Evolutionary conservation across 2,797 vertebrate species (phyloP), one percentile per base, ranked within the genome.

Genomic region (Spea hammondii): DNA sequence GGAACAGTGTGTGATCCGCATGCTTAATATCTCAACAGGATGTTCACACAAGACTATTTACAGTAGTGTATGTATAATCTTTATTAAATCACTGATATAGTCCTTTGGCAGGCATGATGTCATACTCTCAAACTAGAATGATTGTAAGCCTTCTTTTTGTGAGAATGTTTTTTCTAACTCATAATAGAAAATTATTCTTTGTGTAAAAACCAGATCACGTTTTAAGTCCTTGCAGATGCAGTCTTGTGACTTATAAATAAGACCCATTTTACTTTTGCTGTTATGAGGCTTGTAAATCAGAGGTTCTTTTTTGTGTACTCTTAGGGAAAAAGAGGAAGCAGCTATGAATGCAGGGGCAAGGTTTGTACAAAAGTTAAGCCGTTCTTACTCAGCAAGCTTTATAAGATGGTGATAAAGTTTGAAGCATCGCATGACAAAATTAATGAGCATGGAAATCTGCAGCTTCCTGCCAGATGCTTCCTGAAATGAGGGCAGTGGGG

Each of bases 381-480:
- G 70, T 73, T 73, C 70, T 73, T 82, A 70, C 70, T 78, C 65
- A 70, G 49, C 50, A 57, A 82, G 70, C 70, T 77, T 73, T 74
- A 59, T 73, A 72, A 76, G 79, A 77, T 68, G 74, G 79, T 76
- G 74, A 81, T 81, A 76, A 80, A 70, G 66, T 80, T 81, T 65
- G 65, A 73, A 77, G 74, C 79, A 71, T 76, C 66, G 79, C 79
- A 77, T 77, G 79, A 81, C 69, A 81, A 73, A 81, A 73, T 73
- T 77, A 72, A 81, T 77, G 74, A 77, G 69, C 70, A 76, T 53
- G 49, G 78, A 70, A 74, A 70, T 57, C 14, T 73, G 51, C 59
- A 54, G 79, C 69, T 81, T 81, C 79, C 79, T 77, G 74, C 74
- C 79, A 81, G 74, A 76, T 77, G 79, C 79, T 59, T 72, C 54